phyloP scores from a whole-genome alignment of 35 echinoderm and acorn worm species.

The Patiria miniata region DNA sequence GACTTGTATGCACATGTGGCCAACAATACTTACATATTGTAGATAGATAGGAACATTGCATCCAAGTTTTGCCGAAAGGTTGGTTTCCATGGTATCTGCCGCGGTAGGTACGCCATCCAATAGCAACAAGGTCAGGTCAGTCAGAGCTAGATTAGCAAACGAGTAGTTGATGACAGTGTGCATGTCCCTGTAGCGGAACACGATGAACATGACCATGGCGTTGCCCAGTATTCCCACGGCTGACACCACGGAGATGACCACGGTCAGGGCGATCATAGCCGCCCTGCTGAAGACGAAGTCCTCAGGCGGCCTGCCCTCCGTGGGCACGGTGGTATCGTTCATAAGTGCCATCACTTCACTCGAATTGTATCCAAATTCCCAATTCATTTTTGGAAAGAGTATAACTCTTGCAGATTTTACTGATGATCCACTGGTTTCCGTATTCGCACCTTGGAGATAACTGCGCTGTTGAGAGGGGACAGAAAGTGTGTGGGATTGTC shows the following conservation, averaged over 20 bases:
- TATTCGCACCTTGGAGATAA: too few species aligned
- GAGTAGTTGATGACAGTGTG: conserved; percentile 79
- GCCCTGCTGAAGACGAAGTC: neutral
- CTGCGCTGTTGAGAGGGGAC: too few species aligned
- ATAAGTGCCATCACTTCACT: too few species aligned
- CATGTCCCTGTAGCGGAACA: conserved; percentile 69
- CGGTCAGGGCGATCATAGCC: conserved; percentile 18
- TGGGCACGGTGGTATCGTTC: too few species aligned
- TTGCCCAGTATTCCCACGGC: conserved; percentile 56
- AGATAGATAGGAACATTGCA: conserved; percentile 62
- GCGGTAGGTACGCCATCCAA: conserved; percentile 70
- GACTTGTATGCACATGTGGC: too few species aligned
- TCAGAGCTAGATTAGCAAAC: conserved; percentile 78
- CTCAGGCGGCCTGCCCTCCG: too few species aligned
- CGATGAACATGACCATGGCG: conserved; percentile 50
- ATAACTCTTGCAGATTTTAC: too few species aligned
- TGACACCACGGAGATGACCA: conserved; percentile 36
- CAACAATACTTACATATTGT: conserved; percentile 71
- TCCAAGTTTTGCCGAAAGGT: conserved; percentile 54
- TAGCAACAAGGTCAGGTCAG: conserved; percentile 65
- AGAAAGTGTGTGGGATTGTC: too few species aligned
- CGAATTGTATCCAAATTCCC: too few species aligned
- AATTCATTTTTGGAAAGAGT: too few species aligned
- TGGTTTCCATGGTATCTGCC: conserved; percentile 43
- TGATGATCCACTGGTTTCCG: too few species aligned